phyloP scores from a whole-genome alignment of 2,888 invertebrate genomes.

The Steromphala cineraria region DNA sequence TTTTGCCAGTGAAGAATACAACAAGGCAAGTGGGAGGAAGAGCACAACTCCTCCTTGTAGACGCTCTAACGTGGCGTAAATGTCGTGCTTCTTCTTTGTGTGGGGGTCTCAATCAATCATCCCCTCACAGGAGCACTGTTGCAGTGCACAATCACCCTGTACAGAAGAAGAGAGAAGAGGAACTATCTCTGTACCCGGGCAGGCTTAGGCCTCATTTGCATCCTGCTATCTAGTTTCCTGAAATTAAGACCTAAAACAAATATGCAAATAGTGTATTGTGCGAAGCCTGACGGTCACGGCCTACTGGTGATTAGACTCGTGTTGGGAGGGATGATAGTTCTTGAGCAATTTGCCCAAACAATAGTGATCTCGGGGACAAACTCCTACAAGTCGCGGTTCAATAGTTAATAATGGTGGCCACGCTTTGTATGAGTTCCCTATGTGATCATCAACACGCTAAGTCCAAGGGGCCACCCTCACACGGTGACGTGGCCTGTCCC shows the following conservation, averaged over 20 bases:
- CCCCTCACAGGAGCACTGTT: constrained; percentile 1
- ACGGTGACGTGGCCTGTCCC: constrained; percentile 8
- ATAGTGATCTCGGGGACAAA: constrained; percentile 8
- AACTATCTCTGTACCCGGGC: background rate
- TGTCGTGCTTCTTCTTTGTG: background rate
- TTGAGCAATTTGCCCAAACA: constrained; percentile 13
- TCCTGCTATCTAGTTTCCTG: background rate
- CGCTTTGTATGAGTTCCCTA: constrained; percentile 10
- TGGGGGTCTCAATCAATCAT: background rate
- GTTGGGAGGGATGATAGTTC: constrained; percentile 20
- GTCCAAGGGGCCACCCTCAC: background rate
- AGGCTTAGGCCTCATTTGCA: constrained; percentile 11
- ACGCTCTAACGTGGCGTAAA: constrained; percentile 7
- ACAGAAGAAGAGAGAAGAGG: background rate
- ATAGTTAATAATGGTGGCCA: constrained; percentile 17
- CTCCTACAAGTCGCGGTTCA: constrained; percentile 14
- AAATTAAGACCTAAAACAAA: constrained; percentile 23
- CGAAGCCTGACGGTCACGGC: background rate
- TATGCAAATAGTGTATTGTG: constrained; percentile 33
- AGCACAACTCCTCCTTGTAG: background rate
- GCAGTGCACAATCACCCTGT: background rate
- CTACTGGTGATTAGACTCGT: constrained; percentile 10
- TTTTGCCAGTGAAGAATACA: background rate
- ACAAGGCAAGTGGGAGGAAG: background rate
- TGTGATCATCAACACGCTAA: constrained; percentile 2